These are phyloP conservation scores for Alentia gelatinosa DNA, from an alignment of 2,888 invertebrate genomes.

Conservation along the genomic window DNA sequence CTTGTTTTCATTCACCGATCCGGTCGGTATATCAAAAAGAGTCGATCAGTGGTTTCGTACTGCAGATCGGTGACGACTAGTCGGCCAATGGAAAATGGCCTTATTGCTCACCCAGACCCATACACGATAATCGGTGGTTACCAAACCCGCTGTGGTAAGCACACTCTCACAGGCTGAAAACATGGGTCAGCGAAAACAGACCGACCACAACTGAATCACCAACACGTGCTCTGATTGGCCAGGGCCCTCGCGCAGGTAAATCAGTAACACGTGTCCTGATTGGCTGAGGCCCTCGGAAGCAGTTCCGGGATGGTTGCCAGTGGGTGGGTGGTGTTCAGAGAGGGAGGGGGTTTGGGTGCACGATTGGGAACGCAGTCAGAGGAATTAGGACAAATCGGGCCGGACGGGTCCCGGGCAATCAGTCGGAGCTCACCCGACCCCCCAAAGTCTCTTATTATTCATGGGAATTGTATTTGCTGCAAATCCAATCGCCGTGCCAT, in stretches of 20 bases:
- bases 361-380: not conserved
- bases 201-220: not conserved
- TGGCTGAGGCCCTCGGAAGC: not conserved
- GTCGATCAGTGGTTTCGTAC: too few species aligned
- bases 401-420: not conserved
- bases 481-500: not conserved
- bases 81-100: too few species aligned
- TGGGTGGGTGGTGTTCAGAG: too few species aligned
- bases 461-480: not conserved
- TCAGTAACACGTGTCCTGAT: not conserved
- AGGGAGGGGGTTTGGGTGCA: too few species aligned
- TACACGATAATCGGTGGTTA: not conserved
- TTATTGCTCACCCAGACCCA: too few species aligned
- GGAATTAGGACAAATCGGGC: not conserved
- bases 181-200: not conserved
- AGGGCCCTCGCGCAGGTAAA: not conserved
- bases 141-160: not conserved
- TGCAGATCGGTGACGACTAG: too few species aligned
- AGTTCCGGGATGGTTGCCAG: not conserved
- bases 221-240: not conserved
- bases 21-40: too few species aligned
- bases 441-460: not conserved
- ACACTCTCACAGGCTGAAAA: not conserved
- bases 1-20: too few species aligned
- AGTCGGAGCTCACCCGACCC: not conserved